Conservation (phyloP, 2,797 vertebrate genomes). For the Aeoliscus strigatus region DNA sequence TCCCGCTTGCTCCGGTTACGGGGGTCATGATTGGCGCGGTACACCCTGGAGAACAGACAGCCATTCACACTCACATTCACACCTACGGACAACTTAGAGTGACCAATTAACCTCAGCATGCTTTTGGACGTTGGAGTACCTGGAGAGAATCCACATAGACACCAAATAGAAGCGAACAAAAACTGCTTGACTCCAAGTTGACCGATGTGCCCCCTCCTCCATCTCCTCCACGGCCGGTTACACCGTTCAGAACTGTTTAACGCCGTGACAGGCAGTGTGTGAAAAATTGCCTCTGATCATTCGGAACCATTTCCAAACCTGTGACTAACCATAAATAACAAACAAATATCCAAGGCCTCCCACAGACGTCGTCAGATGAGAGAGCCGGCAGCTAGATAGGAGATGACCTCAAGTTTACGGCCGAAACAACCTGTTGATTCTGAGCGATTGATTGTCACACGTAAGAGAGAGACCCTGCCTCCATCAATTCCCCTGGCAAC, state of each 20-base stretch:
- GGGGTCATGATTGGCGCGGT: no score
- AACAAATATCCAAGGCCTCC: slow-evolving; percentile 78
- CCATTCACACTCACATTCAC: no score
- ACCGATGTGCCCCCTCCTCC: slow-evolving; percentile 1
- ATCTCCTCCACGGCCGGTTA: slow-evolving; percentile 1
- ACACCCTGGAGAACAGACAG: no score
- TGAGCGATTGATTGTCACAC: slow-evolving; percentile 69
- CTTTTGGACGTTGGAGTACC: no score
- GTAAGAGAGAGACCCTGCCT: slow-evolving; percentile 32
- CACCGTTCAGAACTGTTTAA: slow-evolving; percentile 39
- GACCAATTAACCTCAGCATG: no score
- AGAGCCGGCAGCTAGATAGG: slow-evolving; percentile 64
- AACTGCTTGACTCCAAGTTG: no score
- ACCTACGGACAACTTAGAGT: no score
- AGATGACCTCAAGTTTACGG: slow-evolving; percentile 78
- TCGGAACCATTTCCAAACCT: slow-evolving; percentile 68
- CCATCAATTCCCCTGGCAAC: slow-evolving; percentile 31
- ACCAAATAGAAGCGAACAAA: no score
- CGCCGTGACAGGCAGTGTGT: slow-evolving; percentile 42
- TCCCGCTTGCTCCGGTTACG: no score
- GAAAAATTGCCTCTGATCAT: slow-evolving; percentile 70
- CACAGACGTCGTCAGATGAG: slow-evolving; percentile 62
- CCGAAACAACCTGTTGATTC: slow-evolving; percentile 76
- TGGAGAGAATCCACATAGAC: no score
- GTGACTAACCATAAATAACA: slow-evolving; percentile 79